Evolutionary conservation across 1,140 invertebrate genomes (phyloP).

Genomic region (Cyclina sinensis): DNA sequence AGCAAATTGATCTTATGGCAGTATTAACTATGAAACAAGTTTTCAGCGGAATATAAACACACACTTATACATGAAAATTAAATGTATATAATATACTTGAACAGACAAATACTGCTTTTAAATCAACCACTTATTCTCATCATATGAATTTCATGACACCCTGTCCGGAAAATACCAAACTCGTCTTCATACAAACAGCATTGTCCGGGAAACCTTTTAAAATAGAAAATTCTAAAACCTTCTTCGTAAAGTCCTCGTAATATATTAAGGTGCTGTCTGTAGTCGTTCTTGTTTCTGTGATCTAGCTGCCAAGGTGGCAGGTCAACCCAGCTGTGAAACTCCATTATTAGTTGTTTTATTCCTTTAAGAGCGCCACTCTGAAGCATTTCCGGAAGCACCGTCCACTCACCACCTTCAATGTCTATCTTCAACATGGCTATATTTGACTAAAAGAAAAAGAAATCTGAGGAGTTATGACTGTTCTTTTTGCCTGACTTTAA

Average conservation of each 20-base stretch:
- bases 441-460: slow-evolving; percentile 31
- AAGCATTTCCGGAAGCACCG: slow-evolving; percentile 36
- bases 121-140: slow-evolving; percentile 25
- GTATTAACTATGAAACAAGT: no score
- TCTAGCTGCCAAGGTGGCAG: slow-evolving; percentile 10
- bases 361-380: slow-evolving; percentile 24
- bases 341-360: slow-evolving; percentile 47
- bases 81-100: no score
- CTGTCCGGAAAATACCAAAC: slow-evolving; percentile 9
- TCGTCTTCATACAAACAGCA: slow-evolving; percentile 49
- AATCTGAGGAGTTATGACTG: not conserved
- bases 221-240: slow-evolving; percentile 54
- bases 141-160: slow-evolving; percentile 50
- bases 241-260: slow-evolving; percentile 33
- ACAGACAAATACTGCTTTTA: not conserved
- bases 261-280: slow-evolving; percentile 36
- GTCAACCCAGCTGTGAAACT: slow-evolving; percentile 58
- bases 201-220: slow-evolving; percentile 39
- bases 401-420: slow-evolving; percentile 52
- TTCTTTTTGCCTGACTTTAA: not conserved
- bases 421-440: slow-evolving; percentile 52
- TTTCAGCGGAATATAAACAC: no score
- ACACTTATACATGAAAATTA: no score
- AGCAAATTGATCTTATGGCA: no score
- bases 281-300: slow-evolving; percentile 31